Evolutionary conservation across 2,888 invertebrate species (phyloP), one percentile per base, ranked within the genome.

Genomic region (Erebia epiphron): DNA sequence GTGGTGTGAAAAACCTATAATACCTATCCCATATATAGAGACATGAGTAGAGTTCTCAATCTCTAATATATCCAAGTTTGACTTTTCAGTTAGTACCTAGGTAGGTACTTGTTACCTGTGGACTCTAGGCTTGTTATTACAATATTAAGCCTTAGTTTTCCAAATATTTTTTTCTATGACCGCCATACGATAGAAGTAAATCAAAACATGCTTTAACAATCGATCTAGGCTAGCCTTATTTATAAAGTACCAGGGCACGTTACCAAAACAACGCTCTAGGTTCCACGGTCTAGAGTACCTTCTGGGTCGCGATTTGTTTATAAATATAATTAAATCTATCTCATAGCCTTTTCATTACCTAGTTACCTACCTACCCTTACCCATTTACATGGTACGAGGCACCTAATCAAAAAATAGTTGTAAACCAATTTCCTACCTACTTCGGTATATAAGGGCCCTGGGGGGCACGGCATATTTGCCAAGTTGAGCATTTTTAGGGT

Each of bases 191-290:
- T 82, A 84, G 82, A 79, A 76, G 77, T 73, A 75, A 83, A 86
- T 83, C 87, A 87, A 84, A 90, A 90, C 86, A 88, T 75, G 66
- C 67, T 70, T 74, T 77, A 74, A 82, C 83, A 85, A 86, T 86
- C 78, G 83, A 79, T 79, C 81, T 86, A 86, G 81, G 73, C 81
- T 79, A 82, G 78, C 77, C 79, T 75, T 86, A 83, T 91, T 91
- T 85, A 87, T 90, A 90, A 89, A 90, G 86, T 82, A 82, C 46
- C 77, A 76, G 75, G 67, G 80, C 83, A 80, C 81, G 80, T 76
- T 83, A 86, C 77, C 82, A 85, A 83, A 89, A 87, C 88, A 88
- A 79, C 72, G n/a, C 72, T 72, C 79, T 71, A 58, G 82, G 79
- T 86, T 81, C 81, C 86, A 87, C 84, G 85, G 79, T 81, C 66